Conservation (phyloP, 2,888 invertebrate species). For the Latrodectus elegans region DNA sequence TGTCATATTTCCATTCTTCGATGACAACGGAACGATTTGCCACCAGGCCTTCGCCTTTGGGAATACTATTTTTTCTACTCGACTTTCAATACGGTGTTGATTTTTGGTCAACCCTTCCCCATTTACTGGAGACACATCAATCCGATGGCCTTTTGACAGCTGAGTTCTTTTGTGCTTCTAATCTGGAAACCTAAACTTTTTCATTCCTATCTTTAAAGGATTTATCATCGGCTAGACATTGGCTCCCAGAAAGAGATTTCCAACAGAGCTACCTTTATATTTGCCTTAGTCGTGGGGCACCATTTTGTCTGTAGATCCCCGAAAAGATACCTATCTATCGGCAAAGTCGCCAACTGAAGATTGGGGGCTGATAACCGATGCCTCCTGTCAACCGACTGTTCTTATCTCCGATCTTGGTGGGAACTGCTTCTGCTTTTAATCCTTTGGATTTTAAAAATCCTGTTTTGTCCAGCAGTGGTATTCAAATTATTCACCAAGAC, state of each 20-base stretch:
- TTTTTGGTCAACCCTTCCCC: conserved; percentile 34
- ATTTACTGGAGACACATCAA: neutral
- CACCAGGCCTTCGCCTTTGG: conserved; percentile 3
- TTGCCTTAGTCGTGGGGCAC: neutral
- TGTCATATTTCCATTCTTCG: conserved; percentile 37
- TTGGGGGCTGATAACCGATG: conserved; percentile 31
- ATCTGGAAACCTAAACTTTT: conserved; percentile 14
- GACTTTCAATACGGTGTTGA: conserved; percentile 35
- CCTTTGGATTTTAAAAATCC: neutral
- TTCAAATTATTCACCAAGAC: too few species aligned
- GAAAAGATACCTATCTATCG: conserved; percentile 43
- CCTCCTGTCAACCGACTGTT: neutral
- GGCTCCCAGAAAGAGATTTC: conserved; percentile 13
- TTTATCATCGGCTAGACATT: neutral
- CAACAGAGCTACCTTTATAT: conserved; percentile 46
- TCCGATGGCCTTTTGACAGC: conserved; percentile 16
- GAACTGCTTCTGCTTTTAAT: neutral
- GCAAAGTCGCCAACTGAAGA: conserved; percentile 23
- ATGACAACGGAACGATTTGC: conserved; percentile 55
- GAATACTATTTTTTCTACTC: conserved; percentile 15
- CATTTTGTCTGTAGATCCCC: too few species aligned
- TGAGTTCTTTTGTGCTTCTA: conserved; percentile 1
- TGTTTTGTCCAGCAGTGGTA: too few species aligned
- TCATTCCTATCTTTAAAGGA: conserved; percentile 14
- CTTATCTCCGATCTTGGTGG: neutral